phyloP scores from a whole-genome alignment of 2,113 vertebrate genomes.

The Monopterus albus region DNA sequence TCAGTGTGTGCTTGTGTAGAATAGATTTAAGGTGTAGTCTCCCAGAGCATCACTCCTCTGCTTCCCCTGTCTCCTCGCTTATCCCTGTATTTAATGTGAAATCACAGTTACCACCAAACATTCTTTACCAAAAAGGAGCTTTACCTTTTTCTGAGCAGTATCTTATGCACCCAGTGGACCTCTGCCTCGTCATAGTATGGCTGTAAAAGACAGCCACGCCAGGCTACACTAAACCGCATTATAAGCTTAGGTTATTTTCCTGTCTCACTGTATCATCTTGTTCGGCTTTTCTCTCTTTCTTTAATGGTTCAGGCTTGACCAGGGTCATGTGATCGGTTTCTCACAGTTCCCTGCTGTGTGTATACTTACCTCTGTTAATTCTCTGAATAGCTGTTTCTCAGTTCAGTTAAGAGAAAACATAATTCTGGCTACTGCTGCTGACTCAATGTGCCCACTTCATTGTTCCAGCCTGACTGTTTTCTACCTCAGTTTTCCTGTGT shows the following conservation, averaged over 20 bases:
- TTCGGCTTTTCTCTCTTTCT: constrained; percentile 19
- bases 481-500: not conserved
- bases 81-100: too few species aligned
- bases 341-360: constrained; percentile 20
- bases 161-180: constrained; percentile 3
- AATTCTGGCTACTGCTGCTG: not conserved
- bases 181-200: not conserved
- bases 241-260: constrained; percentile 15
- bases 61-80: too few species aligned
- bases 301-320: constrained; percentile 68
- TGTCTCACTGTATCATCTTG: constrained; percentile 1
- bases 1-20: not conserved
- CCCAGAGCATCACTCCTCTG: too few species aligned
- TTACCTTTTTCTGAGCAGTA: constrained; percentile 23
- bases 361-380: constrained; percentile 22
- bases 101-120: too few species aligned
- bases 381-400: too few species aligned
- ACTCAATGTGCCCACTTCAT: not conserved
- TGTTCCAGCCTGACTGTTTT: not conserved
- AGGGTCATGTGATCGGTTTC: constrained; percentile 71
- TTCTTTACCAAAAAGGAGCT: too few species aligned
- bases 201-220: constrained; percentile 9
- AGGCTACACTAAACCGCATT: constrained; percentile 8
- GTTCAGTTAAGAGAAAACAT: too few species aligned
- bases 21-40: too few species aligned